Evolutionary conservation across 1,140 invertebrate genomes (phyloP), one percentile per base, ranked within the genome.

Genomic region (Meloidogyne floridensis): DNA sequence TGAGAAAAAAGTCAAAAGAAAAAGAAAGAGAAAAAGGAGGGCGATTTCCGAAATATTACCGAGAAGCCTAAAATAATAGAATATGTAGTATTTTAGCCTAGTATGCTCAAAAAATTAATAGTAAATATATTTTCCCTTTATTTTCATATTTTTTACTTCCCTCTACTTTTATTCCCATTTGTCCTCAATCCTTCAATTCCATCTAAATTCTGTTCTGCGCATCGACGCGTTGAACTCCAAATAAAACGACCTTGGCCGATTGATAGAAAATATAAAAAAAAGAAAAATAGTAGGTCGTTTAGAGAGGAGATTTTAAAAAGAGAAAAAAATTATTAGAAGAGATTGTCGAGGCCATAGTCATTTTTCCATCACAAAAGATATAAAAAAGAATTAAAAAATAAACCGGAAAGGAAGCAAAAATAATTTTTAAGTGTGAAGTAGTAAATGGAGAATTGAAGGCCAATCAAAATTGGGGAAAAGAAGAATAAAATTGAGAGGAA

Each of bases 211-310:
- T 54, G n/a, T 47, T 54, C 72, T 10, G 18, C 72, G 53, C 72
- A 74, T 2, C 13, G 20, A 51, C 7, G 15, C 18, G 18, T 20
- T 74, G 43, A 47, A 47, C 72, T 74, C 18, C 18, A 51, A 47
- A 15, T 54, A 51, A 47, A 74, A 74, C 72, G 72, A 74, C 72
- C 72, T 74, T 74, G 72, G 72, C 72, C 72, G 72, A 74, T 74
- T 54, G 53, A 74, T 18, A n/a, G 13, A 47, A 20, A 59, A 13
- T 6, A 69, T 59, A 4, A 56, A 9, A 15, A 15, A 2, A n/a
- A 42, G 51, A n/a, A 56, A 47, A 75, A 42, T 75, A 75, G 43
- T 75, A 59, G 20, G 43, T 47, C 53, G 74, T 54, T 47, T 3
- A 56, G 15, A 54, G 15, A 43, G 51, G 15, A 42, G 54, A 56